Evolutionary conservation across 2,797 vertebrate species (phyloP), one percentile per base, ranked within the genome.

Genomic region (Vespertilio murinus): DNA sequence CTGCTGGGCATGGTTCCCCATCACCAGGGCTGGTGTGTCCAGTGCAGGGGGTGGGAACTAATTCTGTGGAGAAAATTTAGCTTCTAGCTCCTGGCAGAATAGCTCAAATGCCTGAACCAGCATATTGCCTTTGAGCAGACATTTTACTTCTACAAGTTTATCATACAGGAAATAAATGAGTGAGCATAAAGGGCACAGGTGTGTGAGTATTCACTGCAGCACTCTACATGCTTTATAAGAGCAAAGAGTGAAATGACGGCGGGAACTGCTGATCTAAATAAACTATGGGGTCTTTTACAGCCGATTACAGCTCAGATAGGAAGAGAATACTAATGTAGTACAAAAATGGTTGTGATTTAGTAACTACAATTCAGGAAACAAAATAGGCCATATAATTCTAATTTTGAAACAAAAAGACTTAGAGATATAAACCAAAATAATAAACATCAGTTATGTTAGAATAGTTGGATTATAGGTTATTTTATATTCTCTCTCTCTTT

Each of bases 91-190:
- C 71, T 77, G 28, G 64, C 4, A 89, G 90, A 83, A 91, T 17
- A 61, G 91, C 18, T 81, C 82, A 81, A 45, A 78, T 59, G 3
- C 13, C n/a, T 56, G 45, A 6, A 56, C 88, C 16, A 80, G 5
- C 70, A 93, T 13, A 64, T 73, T 80, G 40, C 25, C 12, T 56
- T 85, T 11, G 1, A 33, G 12, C 28, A 79, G 14, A 88, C 35
- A 6, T 79, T 87, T 92, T 79, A 35, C 22, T 83, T 81, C 23
- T 42, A 47, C 52, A 95, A 87, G 18, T 91, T 94, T 80, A 75
- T 70, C 79, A 64, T 71, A 59, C 45, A 86, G 80, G 69, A 82
- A 89, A 33, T 84, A 89, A 93, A 2, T 33, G 38, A 69, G 30
- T 17, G 30, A 70, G 17, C 14, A n/a, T n/a, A 18, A 45, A 80